Evolutionary conservation across 2,113 vertebrate species (phyloP), one percentile per base, ranked within the genome.

Genomic region (Galbula dea): DNA sequence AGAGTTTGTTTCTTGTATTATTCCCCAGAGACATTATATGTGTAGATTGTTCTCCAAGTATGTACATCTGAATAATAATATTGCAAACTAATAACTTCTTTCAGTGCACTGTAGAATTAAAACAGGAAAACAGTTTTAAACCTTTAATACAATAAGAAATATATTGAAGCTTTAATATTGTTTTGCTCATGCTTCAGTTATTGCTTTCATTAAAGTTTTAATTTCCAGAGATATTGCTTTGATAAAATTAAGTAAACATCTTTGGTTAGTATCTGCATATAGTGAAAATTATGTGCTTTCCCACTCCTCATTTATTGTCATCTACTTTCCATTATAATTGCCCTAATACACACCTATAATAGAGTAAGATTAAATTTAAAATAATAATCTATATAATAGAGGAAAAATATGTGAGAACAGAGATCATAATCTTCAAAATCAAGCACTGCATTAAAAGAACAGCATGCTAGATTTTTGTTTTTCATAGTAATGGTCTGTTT

Each of bases 121-220:
- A 90, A 92, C 71, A 67, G 24, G 15, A 84, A 95, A 86, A 63
- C 45, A 27, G 78, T 81, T 97, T 85, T 85, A 96, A 97, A 86
- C n/a, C 45, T 91, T 92, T 95, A 96, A 54, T 93, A 93, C 61
- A 93, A 94, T 96, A 93, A 97, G 96, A 97, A 97, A 95, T 95
- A 72, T 90, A 59, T 30, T 80, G 46, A 12, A 27, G 57, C 30
- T 96, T 96, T 96, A 97, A 89, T 95, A 92, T 96, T 97, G 74
- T 88, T 97, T 96, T 96, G 73, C 81, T 96, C 97, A 90, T 95
- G 62, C 59, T 88, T 81, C 86, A 92, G 84, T 96, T 97, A 97
- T 97, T 97, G 93, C 73, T 96, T 96, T 97, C 83, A 97, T 97
- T 97, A 95, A 88, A 96, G 83, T 96, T 97, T 97, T 97, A 97